Evolutionary conservation across 2,797 vertebrate species (phyloP), one percentile per base, ranked within the genome.

Genomic region (Poecilia wingei): DNA sequence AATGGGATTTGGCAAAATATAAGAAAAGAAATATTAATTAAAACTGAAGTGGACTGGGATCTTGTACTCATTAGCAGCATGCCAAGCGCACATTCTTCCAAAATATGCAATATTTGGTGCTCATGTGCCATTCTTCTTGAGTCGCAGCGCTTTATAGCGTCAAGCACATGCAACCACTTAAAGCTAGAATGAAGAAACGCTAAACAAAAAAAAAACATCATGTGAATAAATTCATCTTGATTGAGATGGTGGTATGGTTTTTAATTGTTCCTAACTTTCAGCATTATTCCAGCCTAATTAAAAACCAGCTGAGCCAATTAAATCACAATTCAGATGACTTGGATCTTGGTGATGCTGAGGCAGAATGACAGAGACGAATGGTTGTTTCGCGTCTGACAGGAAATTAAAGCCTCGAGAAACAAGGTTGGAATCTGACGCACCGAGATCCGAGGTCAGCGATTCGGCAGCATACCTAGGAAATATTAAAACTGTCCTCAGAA

Each of bases 321-420:
- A 88, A 85, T 88, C 72, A 79, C 22, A 55, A 77, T 89, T 87
- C 46, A 78, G 74, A 51, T 79, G 78, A 51, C 77, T 78, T 76
- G 46, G 82, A 66, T 85, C 76, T 61, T 74, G 86, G 76, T 79
- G 86, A 88, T 84, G 39, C 76, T 83, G 55, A 88, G 20, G 76
- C 59, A 73, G 76, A 75, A 14, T 49, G 85, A 83, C 86, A 80
- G 83, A 87, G 91, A 93, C 79, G 74, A 83, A 92, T 93, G 83
- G 78, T 75, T 82, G 78, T 80, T 79, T 92, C 87, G 79, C 53
- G 28, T 59, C 79, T 76, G 84, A 70, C 82, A 90, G 92, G 90
- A 94, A 93, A 94, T 93, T 45, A 76, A 92, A 93, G 77, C 76
- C 81, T 75, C 70, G 71, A 82, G 77, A 78, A 90, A 75, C 83